A percentile compares a stretch with the other conserved stretches of the same genome.
Conservation (phyloP, 2,888 invertebrate species). For the Steromphala cineraria region DNA sequence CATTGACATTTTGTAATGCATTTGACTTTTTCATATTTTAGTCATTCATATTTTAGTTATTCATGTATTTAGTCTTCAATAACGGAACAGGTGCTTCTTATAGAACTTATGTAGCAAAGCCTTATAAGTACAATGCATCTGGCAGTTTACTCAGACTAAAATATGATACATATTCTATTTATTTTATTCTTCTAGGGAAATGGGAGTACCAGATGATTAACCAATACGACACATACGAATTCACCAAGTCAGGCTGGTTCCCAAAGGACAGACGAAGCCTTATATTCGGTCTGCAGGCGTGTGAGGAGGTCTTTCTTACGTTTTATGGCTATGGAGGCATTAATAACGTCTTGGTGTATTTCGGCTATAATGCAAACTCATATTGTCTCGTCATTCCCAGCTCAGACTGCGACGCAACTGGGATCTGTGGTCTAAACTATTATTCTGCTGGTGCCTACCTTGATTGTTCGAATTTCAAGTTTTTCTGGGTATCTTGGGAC, state of each 20-base stretch:
- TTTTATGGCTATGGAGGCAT: not conserved
- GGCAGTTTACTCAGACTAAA: too few species aligned
- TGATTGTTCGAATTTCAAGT: not conserved
- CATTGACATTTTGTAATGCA: too few species aligned
- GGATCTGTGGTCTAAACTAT: not conserved
- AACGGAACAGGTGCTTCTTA: too few species aligned
- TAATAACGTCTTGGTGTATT: not conserved
- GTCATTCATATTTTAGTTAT: too few species aligned
- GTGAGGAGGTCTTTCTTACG: not conserved
- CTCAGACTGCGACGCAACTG: not conserved
- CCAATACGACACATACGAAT: not conserved
- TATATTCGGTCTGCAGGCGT: not conserved
- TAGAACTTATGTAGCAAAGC: too few species aligned
- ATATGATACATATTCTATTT: too few species aligned
- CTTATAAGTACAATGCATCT: too few species aligned
- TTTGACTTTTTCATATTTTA: too few species aligned
- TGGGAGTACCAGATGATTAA: not conserved
- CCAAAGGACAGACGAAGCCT: not conserved
- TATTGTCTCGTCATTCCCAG: not conserved
- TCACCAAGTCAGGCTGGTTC: not conserved
- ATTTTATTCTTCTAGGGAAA: not conserved
- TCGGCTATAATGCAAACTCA: not conserved
- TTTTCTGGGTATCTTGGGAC: conserved; percentile 8
- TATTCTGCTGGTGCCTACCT: not conserved
- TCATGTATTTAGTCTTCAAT: too few species aligned